Conservation (phyloP, 2,888 invertebrate species). For the Penaeus monodon region DNA sequence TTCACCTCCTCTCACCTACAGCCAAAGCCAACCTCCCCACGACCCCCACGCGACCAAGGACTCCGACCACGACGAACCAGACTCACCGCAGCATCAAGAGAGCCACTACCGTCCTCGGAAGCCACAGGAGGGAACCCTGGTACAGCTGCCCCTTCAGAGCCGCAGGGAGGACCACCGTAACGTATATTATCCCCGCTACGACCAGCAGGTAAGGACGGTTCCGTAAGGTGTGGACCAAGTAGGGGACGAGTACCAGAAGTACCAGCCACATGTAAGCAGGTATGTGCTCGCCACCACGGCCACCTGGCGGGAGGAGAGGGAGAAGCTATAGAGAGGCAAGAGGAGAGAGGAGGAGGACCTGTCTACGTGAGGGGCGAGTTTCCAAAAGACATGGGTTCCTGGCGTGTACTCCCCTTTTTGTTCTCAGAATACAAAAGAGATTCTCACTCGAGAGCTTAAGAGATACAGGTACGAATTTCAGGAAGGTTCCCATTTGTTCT, state of each 20-base stretch:
- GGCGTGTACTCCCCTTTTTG: too few relatives aligned
- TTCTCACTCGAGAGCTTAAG: too few relatives aligned
- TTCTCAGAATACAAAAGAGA: too few relatives aligned
- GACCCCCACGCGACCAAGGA: too few relatives aligned
- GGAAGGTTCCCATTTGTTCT: too few relatives aligned
- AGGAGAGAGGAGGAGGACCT: too few relatives aligned
- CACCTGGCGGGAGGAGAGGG: background rate
- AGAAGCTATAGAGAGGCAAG: background rate
- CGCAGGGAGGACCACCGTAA: slow-evolving; percentile 35
- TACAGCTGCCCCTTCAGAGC: slow-evolving; percentile 43
- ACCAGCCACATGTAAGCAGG: slow-evolving; percentile 69
- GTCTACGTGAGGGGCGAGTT: too few relatives aligned
- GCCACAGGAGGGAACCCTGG: slow-evolving; percentile 39
- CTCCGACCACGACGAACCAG: too few relatives aligned
- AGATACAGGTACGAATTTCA: too few relatives aligned
- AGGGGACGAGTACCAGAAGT: slow-evolving; percentile 83
- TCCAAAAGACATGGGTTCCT: too few relatives aligned
- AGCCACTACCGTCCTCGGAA: slow-evolving; percentile 22
- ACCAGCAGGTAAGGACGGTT: slow-evolving; percentile 70
- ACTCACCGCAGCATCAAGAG: slow-evolving; percentile 42
- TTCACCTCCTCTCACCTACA: too few relatives aligned
- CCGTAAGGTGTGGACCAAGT: slow-evolving; percentile 87
- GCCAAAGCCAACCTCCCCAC: too few relatives aligned
- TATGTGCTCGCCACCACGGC: slow-evolving; percentile 18
- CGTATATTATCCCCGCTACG: slow-evolving; percentile 35